A percentile compares a stretch with the other conserved stretches of the same genome.
Conservation (phyloP, 2,113 vertebrate genomes). For the Lontra canadensis region DNA sequence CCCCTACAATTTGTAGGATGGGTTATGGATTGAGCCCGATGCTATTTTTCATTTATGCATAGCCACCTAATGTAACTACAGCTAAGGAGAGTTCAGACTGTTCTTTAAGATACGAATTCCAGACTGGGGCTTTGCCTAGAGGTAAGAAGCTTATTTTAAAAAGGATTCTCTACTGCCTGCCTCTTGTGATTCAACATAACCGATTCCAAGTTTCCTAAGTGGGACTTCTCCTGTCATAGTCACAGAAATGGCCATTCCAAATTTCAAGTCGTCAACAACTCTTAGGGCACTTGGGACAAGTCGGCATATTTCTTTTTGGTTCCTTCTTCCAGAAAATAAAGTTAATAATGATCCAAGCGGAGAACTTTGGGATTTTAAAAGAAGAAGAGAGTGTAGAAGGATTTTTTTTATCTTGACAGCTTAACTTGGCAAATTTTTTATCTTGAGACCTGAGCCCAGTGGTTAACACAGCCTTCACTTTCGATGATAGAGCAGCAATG, state of each 20-base stretch:
- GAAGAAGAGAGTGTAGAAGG: background rate
- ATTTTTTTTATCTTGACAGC: background rate
- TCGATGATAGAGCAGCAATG: background rate
- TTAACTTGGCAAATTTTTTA: background rate
- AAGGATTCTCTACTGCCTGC: background rate
- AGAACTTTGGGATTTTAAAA: background rate
- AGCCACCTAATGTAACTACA: background rate
- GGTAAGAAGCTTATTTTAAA: background rate
- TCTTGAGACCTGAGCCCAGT: background rate
- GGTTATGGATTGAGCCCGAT: fast-evolving
- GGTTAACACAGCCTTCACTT: background rate
- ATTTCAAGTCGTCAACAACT: background rate
- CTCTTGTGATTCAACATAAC: background rate
- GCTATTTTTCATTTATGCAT: background rate
- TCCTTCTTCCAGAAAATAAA: conserved; percentile 40
- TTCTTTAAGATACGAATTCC: background rate
- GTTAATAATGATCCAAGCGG: background rate
- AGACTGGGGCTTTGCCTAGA: background rate
- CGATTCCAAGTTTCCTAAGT: background rate
- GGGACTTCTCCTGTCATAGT: background rate
- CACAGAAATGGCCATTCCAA: background rate
- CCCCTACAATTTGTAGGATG: background rate
- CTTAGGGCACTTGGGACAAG: background rate
- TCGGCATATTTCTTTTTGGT: background rate
- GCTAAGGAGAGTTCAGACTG: background rate